Percentiles rank a stretch among this genome's conserved stretches.
Conservation (phyloP, 2,113 vertebrate genomes). For the Hippocampus guttulatus region DNA sequence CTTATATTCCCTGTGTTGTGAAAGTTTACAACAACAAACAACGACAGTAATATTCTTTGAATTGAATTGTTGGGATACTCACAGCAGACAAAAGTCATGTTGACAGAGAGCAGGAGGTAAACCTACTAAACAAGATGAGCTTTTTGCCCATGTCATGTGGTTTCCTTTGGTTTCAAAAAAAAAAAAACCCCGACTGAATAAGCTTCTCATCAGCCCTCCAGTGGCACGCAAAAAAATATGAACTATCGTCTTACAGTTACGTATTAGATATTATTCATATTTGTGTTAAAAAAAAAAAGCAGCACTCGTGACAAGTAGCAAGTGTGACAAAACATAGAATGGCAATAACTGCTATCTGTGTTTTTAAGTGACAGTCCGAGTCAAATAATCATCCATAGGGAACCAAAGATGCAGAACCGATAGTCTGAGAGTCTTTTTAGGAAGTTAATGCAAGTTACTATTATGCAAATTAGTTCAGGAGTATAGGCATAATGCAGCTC, state of each 20-base stretch:
- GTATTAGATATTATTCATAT: neutral
- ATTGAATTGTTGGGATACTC: conserved; percentile 29
- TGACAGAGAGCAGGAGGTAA: conserved; percentile 12
- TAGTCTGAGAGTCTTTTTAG: neutral
- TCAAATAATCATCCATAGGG: neutral
- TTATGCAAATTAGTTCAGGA: too few species aligned
- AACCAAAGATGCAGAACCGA: neutral
- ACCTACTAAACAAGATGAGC: conserved; percentile 11
- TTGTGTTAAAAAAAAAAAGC: neutral
- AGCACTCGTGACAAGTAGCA: neutral
- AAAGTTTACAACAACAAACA: neutral
- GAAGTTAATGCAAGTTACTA: neutral
- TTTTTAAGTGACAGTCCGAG: neutral
- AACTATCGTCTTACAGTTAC: neutral
- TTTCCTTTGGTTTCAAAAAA: conserved; percentile 33
- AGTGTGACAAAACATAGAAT: neutral
- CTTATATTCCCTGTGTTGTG: neutral
- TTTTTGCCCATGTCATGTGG: conserved; percentile 24
- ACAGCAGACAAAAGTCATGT: conserved; percentile 49
- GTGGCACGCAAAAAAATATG: too few species aligned
- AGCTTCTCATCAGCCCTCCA: too few species aligned
- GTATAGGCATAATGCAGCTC: too few species aligned
- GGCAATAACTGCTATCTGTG: neutral
- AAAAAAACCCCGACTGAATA: neutral
- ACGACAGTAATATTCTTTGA: neutral